phyloP scores from a whole-genome alignment of 2,888 invertebrate genomes.

The Lepidonotus clava region DNA sequence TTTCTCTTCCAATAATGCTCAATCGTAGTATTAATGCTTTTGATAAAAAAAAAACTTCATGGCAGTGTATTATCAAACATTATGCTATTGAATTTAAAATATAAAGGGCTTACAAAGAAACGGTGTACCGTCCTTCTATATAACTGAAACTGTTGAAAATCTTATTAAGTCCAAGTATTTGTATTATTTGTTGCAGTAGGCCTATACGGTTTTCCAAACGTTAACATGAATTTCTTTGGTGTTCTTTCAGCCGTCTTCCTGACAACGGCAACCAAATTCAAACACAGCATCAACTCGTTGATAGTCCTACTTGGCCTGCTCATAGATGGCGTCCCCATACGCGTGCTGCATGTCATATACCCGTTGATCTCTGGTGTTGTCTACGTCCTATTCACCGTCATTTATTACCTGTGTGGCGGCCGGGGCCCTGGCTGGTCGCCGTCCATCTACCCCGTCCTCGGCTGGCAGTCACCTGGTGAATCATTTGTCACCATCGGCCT shows the following conservation, averaged over 20 bases:
- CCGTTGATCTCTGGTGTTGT: background rate
- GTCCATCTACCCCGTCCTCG: background rate
- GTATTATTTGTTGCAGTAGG: too few species aligned
- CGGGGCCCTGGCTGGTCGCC: background rate
- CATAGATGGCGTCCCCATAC: background rate
- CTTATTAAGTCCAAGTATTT: too few species aligned
- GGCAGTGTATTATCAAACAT: too few species aligned
- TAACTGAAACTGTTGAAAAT: too few species aligned
- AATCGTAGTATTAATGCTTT: too few species aligned
- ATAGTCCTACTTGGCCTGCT: background rate
- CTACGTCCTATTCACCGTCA: background rate
- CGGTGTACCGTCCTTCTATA: too few species aligned
- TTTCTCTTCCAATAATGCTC: too few species aligned
- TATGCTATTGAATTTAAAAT: too few species aligned
- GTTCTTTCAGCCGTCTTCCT: background rate
- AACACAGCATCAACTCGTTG: background rate
- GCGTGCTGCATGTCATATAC: conserved; percentile 32
- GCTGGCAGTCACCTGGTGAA: conserved; percentile 6
- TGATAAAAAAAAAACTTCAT: too few species aligned
- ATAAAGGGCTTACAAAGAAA: too few species aligned
- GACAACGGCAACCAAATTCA: background rate
- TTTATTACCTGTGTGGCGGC: conserved; percentile 12
- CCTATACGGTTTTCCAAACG: too few species aligned
- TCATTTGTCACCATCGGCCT: background rate
- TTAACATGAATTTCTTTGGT: too few species aligned